Evolutionary conservation across 2,113 vertebrate species (phyloP), one percentile per base, ranked within the genome.

Genomic region (Gopherus flavomarginatus): DNA sequence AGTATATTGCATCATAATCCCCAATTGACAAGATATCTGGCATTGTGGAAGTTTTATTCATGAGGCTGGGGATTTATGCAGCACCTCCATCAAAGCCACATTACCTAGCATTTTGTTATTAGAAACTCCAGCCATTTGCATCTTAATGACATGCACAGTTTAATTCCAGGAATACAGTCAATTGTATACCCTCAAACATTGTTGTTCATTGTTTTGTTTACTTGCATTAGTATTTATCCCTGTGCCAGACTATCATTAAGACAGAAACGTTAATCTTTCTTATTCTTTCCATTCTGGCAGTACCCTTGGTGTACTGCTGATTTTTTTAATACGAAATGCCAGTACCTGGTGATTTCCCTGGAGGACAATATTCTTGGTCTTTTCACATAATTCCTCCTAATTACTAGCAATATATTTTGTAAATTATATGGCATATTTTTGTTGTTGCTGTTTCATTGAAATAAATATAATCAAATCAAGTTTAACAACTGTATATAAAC

Each of bases 201-300:
- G 38, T 57, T 31, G 9, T 16, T 38, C 54, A 27, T 44, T 57
- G 54, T 83, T 56, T 59, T 11, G 14, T 17, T 83, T 2, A 11
- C 53, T 10, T 93, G 52, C 77, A 42, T 19, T 59, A 72, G 59
- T 57, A 86, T 8, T 85, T n/a, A 26, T 11, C 35, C 27, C 44
- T 87, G 29, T 81, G 22, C 38, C 56, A 84, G 21, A 42, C 26
- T 52, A 52, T 65, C 31, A 29, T 62, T 78, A 78, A 81, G 42
- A 22, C 50, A 87, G 65, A 49, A 92, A 75, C 44, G 75, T 59
- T 24, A 54, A 19, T 50, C 12, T 86, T 26, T 49, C 59, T 21
- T 56, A 22, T 38, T 83, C 11, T 81, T 89, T 49, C 83, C 0
- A 0, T 86, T 84, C 31, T 75, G 7, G 59, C 72, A 0, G 22